Evolutionary conservation across 1,140 invertebrate genomes (phyloP).

Genomic region (Maniola jurtina): DNA sequence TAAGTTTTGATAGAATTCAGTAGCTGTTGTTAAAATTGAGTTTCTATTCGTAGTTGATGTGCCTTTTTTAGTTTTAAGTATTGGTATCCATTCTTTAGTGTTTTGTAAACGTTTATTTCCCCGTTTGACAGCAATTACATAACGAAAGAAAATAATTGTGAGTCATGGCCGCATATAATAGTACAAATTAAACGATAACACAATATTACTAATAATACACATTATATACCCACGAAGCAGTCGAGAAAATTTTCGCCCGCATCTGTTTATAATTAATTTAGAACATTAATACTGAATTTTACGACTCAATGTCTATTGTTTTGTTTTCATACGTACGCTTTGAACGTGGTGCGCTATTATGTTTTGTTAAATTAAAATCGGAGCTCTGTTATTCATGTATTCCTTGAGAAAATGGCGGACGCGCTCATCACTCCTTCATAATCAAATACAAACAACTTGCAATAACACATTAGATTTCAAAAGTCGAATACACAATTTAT

Average conservation of each 20-base stretch:
- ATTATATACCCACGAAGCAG: conserved; percentile 24
- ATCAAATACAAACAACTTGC: conserved; percentile 26
- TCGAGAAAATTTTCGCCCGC: conserved; percentile 47
- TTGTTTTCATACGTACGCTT: conserved; percentile 55
- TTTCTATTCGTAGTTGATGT: no score
- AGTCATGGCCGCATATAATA: conserved; percentile 41
- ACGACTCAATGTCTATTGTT: conserved; percentile 59
- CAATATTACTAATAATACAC: conserved; percentile 53
- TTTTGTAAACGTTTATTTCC: no score
- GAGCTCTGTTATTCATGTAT: conserved; percentile 49
- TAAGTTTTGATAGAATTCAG: no score
- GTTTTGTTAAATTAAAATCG: conserved; percentile 64
- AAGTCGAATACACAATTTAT: not conserved
- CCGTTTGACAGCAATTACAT: no score
- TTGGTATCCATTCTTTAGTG: no score
- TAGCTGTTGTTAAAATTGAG: no score
- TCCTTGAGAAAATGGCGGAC: conserved; percentile 43
- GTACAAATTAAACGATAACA: conserved; percentile 61
- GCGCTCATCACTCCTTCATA: conserved; percentile 24
- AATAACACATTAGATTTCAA: conserved; percentile 24
- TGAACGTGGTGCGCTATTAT: conserved; percentile 36
- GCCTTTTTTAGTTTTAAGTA: no score
- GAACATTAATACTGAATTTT: conserved; percentile 59
- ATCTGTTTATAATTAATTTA: conserved; percentile 73
- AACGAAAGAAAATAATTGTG: conserved; percentile 16